Evolutionary conservation across 2,113 vertebrate genomes (phyloP).

Genomic region (Gallinago media): DNA sequence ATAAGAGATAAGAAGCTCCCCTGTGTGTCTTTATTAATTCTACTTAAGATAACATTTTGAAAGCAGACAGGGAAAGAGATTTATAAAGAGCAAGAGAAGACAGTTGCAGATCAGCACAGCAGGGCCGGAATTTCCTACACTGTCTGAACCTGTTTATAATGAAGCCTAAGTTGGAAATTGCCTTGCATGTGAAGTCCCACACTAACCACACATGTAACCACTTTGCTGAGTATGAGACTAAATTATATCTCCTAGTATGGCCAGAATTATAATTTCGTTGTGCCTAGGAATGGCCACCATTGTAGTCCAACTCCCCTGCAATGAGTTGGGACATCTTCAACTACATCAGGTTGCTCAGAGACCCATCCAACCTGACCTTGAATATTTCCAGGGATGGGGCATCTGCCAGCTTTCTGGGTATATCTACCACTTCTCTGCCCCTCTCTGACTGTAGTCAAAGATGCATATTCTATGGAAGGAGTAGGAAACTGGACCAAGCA

Average conservation of each 20-base stretch:
- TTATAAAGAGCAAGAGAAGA: slow-evolving; percentile 64
- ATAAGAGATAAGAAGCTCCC: slow-evolving; percentile 66
- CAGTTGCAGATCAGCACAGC: slow-evolving; percentile 51
- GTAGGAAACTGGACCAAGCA: not conserved
- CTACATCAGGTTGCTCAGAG: not conserved
- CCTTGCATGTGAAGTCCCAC: not conserved
- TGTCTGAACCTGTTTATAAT: slow-evolving; percentile 30
- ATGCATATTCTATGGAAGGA: not conserved
- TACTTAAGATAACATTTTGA: slow-evolving; percentile 67
- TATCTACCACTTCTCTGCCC: not conserved
- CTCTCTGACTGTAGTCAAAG: not conserved
- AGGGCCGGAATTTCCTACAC: slow-evolving; percentile 2
- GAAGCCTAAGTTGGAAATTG: slow-evolving; percentile 6
- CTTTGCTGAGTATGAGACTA: not conserved
- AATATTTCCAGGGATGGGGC: not conserved
- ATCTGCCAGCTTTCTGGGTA: not conserved
- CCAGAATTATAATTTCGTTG: not conserved
- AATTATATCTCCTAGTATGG: not conserved
- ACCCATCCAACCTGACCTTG: not conserved
- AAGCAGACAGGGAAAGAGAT: slow-evolving; percentile 61
- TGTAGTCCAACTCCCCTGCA: not conserved
- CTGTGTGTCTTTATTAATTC: slow-evolving; percentile 66
- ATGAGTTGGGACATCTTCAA: not conserved
- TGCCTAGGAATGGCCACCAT: fast-evolving
- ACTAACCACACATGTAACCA: not conserved